Evolutionary conservation across 1,140 invertebrate species (phyloP).

Genomic region (Bilobella aurantiaca): DNA sequence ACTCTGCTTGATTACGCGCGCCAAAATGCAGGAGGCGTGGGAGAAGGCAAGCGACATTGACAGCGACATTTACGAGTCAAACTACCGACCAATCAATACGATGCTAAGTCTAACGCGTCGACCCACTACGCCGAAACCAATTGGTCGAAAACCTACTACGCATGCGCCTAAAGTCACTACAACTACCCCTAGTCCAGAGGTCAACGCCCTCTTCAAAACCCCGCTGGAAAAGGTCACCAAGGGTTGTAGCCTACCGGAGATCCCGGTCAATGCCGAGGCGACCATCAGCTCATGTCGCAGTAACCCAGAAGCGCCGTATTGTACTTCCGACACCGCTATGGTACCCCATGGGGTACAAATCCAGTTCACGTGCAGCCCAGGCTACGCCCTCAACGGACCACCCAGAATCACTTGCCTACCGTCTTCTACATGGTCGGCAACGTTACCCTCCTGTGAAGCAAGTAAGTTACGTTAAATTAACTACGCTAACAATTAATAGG

Average conservation of each 20-base stretch:
- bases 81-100: neutral
- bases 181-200: neutral
- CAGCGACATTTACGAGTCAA: neutral
- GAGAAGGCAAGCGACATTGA: constrained; percentile 11
- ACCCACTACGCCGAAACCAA: neutral
- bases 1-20: constrained; percentile 28
- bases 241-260: constrained; percentile 24
- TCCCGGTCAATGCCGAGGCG: constrained; percentile 27
- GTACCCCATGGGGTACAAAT: constrained; percentile 18
- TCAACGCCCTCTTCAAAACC: neutral
- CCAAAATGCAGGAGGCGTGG: constrained; percentile 20
- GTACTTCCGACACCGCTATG: constrained; percentile 5
- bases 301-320: constrained; percentile 25
- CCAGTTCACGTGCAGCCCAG: constrained; percentile 18
- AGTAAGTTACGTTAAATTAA: too few relatives aligned
- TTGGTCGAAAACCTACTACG: neutral
- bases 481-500: too few relatives aligned
- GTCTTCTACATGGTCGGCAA: constrained; percentile 19
- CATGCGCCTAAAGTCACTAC: neutral
- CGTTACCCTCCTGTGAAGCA: constrained; percentile 28
- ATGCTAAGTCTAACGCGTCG: constrained; percentile 3
- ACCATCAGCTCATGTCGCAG: constrained; percentile 24
- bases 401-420: constrained; percentile 16
- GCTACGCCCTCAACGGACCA: constrained; percentile 24
- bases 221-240: neutral